Conservation (phyloP, 2,797 vertebrate species). For the Carapus acus region DNA sequence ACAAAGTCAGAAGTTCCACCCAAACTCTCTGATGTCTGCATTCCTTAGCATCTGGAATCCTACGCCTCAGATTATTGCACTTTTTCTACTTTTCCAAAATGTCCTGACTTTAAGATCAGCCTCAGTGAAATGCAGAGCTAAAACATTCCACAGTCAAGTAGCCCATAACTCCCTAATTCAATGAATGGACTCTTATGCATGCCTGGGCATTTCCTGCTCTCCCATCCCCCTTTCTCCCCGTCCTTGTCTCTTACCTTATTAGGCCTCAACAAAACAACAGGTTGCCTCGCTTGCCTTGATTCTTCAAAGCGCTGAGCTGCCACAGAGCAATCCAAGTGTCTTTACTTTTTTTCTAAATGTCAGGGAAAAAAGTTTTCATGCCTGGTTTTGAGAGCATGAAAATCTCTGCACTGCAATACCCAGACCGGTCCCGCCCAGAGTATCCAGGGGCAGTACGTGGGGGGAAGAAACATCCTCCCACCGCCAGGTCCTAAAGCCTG, state of each 20-base stretch:
- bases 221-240: conserved; percentile 10
- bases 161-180: no score
- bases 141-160: not conserved
- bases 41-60: not conserved
- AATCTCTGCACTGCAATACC: conserved; percentile 53
- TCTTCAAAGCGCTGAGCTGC: conserved; percentile 14
- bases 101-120: not conserved
- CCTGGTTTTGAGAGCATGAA: conserved; percentile 29
- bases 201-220: conserved; percentile 47
- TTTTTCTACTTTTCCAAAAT: not conserved
- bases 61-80: not conserved
- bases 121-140: not conserved
- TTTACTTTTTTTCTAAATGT: conserved; percentile 57
- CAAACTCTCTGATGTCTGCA: conserved; percentile 8
- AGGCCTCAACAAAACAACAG: conserved; percentile 17
- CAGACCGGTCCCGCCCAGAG: conserved; percentile 59
- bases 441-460: conserved; percentile 34
- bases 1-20: conserved; percentile 13
- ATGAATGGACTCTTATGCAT: conserved; percentile 42
- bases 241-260: conserved; percentile 60
- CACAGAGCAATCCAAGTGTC: conserved; percentile 62
- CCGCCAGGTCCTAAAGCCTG: conserved; percentile 77
- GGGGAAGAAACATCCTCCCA: conserved; percentile 32
- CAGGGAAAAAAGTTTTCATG: conserved; percentile 49
- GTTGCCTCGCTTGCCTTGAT: conserved; percentile 17